Evolutionary conservation across 2,797 vertebrate species (phyloP).

Genomic region (Sebastes miniatus): DNA sequence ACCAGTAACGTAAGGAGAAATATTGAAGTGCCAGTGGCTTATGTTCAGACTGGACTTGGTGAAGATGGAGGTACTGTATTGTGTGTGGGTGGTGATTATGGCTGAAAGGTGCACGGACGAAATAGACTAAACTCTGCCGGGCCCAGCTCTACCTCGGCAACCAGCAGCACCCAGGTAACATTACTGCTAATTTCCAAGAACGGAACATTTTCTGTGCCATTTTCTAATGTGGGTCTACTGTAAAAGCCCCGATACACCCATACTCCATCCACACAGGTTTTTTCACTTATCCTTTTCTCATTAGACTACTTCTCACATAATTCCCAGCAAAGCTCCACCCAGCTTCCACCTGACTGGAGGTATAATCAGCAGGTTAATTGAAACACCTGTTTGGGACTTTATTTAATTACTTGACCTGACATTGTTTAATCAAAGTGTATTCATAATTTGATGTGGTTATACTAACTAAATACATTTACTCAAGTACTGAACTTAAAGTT

Average conservation of each 20-base stretch:
- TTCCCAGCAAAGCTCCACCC: not conserved
- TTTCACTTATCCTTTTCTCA: not conserved
- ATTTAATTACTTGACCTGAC: not conserved
- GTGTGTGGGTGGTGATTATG: not conserved
- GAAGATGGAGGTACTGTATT: not conserved
- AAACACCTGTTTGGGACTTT: not conserved
- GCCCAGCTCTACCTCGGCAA: not conserved
- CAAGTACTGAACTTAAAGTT: not conserved
- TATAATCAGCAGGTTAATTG: conserved; percentile 1
- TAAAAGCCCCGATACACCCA: not conserved
- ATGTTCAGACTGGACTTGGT: not conserved
- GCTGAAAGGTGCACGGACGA: not conserved
- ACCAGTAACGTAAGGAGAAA: not conserved
- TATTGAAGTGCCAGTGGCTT: not conserved
- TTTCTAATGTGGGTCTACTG: not conserved
- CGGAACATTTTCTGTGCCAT: not conserved
- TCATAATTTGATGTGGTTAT: not conserved
- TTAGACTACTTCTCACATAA: not conserved
- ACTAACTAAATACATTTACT: not conserved
- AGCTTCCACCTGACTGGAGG: not conserved
- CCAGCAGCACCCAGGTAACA: not conserved
- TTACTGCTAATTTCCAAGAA: not conserved
- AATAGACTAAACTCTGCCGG: not conserved
- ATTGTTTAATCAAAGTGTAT: not conserved
- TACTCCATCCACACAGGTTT: not conserved